A percentile compares a stretch with the other conserved stretches of the same genome.
Conservation (phyloP, 2,888 invertebrate species). For the Cephus pygmeus region DNA sequence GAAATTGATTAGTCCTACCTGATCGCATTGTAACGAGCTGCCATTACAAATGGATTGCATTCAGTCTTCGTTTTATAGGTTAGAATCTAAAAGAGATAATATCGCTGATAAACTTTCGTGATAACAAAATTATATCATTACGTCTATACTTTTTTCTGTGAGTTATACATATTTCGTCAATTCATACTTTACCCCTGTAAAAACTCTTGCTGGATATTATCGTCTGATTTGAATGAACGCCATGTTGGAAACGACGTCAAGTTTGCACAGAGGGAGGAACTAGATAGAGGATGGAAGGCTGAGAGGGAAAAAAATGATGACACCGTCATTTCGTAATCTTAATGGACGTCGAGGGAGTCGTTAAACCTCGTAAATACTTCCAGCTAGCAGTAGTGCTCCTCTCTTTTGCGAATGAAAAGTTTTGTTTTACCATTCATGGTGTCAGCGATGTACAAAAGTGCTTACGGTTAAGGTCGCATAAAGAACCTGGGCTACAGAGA, state of each 20-base stretch:
- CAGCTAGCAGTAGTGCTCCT: background rate
- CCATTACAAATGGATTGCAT: background rate
- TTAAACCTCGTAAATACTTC: slow-evolving; percentile 6
- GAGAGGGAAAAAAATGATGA: slow-evolving; percentile 4
- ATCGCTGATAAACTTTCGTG: background rate
- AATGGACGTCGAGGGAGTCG: slow-evolving; percentile 7
- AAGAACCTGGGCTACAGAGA: background rate
- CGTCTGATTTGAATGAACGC: background rate
- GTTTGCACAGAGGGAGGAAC: slow-evolving; percentile 5
- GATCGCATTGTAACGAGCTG: background rate
- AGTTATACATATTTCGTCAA: background rate
- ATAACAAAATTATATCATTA: background rate
- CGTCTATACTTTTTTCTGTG: background rate
- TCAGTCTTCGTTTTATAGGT: background rate
- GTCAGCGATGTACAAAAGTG: slow-evolving; percentile 6
- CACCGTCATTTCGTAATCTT: slow-evolving; percentile 13
- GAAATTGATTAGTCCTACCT: background rate
- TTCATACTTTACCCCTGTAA: background rate
- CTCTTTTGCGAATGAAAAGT: background rate
- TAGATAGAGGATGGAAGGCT: background rate
- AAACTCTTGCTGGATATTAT: background rate
- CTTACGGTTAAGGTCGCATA: slow-evolving; percentile 1
- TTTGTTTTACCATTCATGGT: slow-evolving; percentile 11
- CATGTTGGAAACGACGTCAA: slow-evolving; percentile 6
- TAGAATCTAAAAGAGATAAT: background rate